Evolutionary conservation across 35 echinoderm and acorn worm species (phyloP).

Genomic region (Ptychodera flava): DNA sequence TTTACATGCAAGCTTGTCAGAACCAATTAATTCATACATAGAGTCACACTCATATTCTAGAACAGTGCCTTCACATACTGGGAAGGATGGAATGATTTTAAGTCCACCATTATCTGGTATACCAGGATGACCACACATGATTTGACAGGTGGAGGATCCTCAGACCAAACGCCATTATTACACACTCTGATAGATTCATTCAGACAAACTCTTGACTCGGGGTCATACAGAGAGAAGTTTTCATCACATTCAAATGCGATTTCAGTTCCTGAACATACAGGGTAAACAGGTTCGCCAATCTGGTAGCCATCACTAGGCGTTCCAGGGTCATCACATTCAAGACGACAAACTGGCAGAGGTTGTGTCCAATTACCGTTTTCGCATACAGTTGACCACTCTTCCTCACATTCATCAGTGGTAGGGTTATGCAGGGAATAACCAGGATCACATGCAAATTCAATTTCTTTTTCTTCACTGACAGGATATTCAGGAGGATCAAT

Average conservation of each 20-base stretch:
- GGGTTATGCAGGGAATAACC: too few relatives aligned
- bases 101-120: background rate
- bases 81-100: background rate
- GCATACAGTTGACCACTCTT: too few relatives aligned
- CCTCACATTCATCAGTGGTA: too few relatives aligned
- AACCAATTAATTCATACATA: background rate
- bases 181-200: background rate
- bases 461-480: too few relatives aligned
- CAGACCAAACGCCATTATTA: background rate
- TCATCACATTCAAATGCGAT: background rate
- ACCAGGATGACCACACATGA: background rate
- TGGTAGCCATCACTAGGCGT: background rate
- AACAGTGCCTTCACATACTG: background rate
- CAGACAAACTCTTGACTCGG: background rate
- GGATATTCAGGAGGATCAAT: too few relatives aligned
- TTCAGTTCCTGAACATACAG: background rate
- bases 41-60: background rate
- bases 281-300: background rate
- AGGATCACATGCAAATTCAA: too few relatives aligned
- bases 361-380: background rate
- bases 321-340: background rate
- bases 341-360: background rate
- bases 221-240: background rate
- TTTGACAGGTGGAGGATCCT: background rate
- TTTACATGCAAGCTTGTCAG: background rate